Base-by-base conservation (phyloP, 2,888 invertebrate genomes). In the Tenthredo notha region DNA sequence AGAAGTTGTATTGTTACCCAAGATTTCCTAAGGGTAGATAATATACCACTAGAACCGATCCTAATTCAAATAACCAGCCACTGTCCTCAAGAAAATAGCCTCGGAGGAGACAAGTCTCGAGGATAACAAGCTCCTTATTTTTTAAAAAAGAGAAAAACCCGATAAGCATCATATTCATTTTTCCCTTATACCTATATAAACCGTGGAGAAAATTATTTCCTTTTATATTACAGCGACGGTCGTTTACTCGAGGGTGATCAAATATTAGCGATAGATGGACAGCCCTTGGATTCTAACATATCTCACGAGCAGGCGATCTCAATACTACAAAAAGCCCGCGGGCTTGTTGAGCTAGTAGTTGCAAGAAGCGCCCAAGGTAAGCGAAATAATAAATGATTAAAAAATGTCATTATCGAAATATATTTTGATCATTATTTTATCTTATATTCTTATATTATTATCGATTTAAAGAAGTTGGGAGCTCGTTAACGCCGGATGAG, bases 291-390 rank as follows among this genome's bases (percentile, higher is more conserved):
- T 92, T 95, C 96, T 75, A 96, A 97, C 93, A 96, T 97, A 94
- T 97, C 97, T 88, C 97, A 97, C 92, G 97, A 97, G 94, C 97
- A 97, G 95, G 96, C 97, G 89, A 95, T 97, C 92, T 95, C 95
- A 91, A 95, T 97, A 91, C 94, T 97, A 90, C 97, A 97, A 94
- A 96, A 96, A 94, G 96, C 96, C 88, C 95, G 96, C 90, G 97
- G 96, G 83, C 94, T 96, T 90, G 94, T 96, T 88, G 96, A 96
- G 91, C 94, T 96, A 91, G 94, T 95, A 89, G 95, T 96, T 90
- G 95, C 95, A 84, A 94, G 95, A 90, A 94, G 94, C 93, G 95
- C 91, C 92, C 95, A 95, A 91, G 95, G 93, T 93, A 25, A 80
- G 21, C 7, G 25, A 18, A 1, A n/a, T n/a, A 6, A n/a, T n/a